A percentile compares a stretch with the other conserved stretches of the same genome.
These are phyloP conservation scores for Psophia crepitans DNA, from an alignment of 2,113 vertebrate genomes.

Conservation along the genomic window DNA sequence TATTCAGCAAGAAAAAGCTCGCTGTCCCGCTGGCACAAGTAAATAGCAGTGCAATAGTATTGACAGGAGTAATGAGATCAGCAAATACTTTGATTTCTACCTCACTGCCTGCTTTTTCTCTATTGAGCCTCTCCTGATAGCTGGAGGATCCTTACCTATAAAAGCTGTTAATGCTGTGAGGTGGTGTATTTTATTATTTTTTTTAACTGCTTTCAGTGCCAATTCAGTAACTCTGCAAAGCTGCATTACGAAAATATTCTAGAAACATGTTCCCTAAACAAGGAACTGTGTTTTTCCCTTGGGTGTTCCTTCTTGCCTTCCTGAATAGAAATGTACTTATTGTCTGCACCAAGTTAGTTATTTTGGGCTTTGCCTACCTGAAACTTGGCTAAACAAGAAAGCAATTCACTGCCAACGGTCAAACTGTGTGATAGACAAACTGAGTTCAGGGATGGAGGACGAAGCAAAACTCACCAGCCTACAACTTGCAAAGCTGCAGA, in stretches of 20 bases:
- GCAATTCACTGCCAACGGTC: not conserved
- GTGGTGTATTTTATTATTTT: not conserved
- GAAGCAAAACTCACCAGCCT: not conserved
- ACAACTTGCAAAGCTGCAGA: not conserved
- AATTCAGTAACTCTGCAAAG: not conserved
- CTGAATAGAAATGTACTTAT: not conserved
- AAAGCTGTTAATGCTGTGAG: not conserved
- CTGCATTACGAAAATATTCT: not conserved
- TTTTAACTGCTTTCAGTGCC: not conserved
- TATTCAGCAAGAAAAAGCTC: not conserved
- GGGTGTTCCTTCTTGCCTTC: not conserved
- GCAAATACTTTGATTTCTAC: not conserved
- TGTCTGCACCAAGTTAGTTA: not conserved
- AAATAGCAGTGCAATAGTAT: not conserved
- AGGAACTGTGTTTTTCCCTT: not conserved
- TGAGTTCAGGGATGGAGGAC: not conserved
- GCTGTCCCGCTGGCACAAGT: not conserved
- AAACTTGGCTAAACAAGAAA: not conserved
- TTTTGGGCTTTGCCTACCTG: not conserved
- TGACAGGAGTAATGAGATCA: not conserved
- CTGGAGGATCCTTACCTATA: not conserved
- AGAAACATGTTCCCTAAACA: not conserved
- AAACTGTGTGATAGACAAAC: not conserved
- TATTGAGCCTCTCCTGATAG: not conserved
- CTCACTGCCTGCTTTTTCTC: not conserved